A percentile compares a stretch with the other conserved stretches of the same genome.
phyloP scores from a whole-genome alignment of 2,888 invertebrate species.

The Syrista parreyssii region DNA sequence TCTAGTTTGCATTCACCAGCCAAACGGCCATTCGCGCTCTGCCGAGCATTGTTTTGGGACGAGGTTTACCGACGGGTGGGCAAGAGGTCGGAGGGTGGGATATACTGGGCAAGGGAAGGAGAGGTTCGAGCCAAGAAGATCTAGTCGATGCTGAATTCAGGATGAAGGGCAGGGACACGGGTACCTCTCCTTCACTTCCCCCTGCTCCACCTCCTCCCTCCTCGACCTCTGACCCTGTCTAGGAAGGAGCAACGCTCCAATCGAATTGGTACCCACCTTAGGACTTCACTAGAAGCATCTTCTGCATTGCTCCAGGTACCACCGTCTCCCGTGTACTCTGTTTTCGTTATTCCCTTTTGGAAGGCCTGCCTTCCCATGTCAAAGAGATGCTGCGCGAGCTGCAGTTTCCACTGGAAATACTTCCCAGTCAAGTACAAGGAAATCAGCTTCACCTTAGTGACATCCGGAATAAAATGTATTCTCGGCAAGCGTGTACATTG shows the following conservation, averaged over 20 bases:
- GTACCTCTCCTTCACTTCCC: not conserved
- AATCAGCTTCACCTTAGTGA: not conserved
- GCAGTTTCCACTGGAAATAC: not conserved
- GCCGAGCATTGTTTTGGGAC: slow-evolving; percentile 41
- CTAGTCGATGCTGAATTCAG: not conserved
- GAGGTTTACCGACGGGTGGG: not conserved
- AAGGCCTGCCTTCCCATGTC: not conserved
- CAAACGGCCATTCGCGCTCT: slow-evolving; percentile 50
- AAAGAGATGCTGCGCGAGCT: not conserved
- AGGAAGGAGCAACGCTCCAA: not conserved
- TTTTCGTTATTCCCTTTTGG: not conserved
- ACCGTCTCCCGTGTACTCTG: not conserved
- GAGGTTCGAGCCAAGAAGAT: not conserved
- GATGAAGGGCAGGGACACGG: not conserved
- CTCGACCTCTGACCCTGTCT: not conserved
- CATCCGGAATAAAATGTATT: not conserved
- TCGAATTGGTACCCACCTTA: not conserved
- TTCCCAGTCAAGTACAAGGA: not conserved
- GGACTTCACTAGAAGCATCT: not conserved
- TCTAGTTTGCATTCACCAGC: slow-evolving; percentile 49
- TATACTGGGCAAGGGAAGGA: not conserved
- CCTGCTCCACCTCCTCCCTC: not conserved
- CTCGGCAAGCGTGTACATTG: not conserved
- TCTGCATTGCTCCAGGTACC: not conserved
- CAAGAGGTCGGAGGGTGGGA: not conserved